Percentiles rank a stretch among this genome's conserved stretches.
phyloP scores from a whole-genome alignment of 2,888 invertebrate species.

The Eremobia ochroleuca region DNA sequence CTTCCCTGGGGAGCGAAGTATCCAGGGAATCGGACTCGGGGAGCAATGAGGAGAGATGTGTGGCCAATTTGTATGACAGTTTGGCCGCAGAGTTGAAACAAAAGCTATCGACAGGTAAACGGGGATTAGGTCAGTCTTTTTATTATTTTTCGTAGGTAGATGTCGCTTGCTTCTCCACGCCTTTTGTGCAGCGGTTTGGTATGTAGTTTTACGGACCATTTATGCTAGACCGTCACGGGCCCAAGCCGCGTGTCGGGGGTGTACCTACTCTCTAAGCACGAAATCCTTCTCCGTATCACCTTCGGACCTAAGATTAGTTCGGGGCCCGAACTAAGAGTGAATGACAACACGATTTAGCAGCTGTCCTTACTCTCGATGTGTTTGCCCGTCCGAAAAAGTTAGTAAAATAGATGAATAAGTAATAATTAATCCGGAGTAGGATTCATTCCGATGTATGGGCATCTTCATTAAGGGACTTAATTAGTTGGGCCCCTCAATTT shows the following conservation, averaged over 20 bases:
- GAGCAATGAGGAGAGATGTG: slow-evolving; percentile 93
- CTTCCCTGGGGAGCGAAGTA: slow-evolving; percentile 94
- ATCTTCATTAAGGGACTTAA: too few relatives aligned
- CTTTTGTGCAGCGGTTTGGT: slow-evolving; percentile 71
- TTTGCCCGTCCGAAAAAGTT: too few relatives aligned
- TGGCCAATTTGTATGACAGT: slow-evolving; percentile 96
- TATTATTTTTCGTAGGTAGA: slow-evolving; percentile 76
- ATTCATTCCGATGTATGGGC: too few relatives aligned
- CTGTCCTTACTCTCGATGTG: too few relatives aligned
- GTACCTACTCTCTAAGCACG: too few relatives aligned
- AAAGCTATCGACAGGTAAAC: slow-evolving; percentile 91
- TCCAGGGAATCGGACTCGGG: slow-evolving; percentile 94
- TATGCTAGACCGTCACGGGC: not conserved
- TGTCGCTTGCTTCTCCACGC: slow-evolving; percentile 65
- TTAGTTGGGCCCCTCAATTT: too few relatives aligned
- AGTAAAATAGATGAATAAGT: too few relatives aligned
- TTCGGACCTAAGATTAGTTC: too few relatives aligned
- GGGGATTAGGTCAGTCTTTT: slow-evolving; percentile 87
- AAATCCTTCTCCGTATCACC: too few relatives aligned
- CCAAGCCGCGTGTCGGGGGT: not conserved
- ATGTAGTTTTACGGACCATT: slow-evolving; percentile 53
- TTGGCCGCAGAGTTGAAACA: slow-evolving; percentile 96
- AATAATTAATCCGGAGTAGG: too few relatives aligned
- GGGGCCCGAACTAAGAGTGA: too few relatives aligned
- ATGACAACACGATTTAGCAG: too few relatives aligned